Evolutionary conservation across 1,140 invertebrate genomes (phyloP), one percentile per base, ranked within the genome.

Genomic region (Nephotettix cincticeps): DNA sequence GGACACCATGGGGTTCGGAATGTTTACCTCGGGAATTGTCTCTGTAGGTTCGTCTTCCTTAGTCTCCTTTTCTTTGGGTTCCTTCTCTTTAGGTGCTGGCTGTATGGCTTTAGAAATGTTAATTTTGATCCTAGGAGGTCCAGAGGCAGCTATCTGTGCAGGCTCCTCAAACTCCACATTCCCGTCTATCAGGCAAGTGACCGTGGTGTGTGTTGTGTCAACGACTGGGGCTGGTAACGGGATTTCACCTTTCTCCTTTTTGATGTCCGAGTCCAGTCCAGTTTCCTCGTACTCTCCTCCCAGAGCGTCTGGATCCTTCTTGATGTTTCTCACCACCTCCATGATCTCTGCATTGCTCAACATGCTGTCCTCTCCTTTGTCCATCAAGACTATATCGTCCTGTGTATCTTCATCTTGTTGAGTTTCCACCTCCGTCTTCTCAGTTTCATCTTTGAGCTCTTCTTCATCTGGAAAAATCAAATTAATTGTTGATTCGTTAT

Each of bases 51-150:
- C 72, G 76, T 71, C 80, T 72, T 72, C 80, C 76, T 51, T 81
- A 56, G 21, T 11, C 1, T 32, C 73, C 74, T 73, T 80, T 73
- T 78, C 81, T 76, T 81, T 82, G n/a, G n/a, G n/a, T n/a, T n/a
- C n/a, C 47, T 74, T 23, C 68, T 80, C 78, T 68, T 79, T 77
- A 1, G 77, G 74, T 75, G 79, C 77, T 75, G 83, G 78, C 63
- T 82, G 80, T 27, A 88, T 77, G 19, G 88, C 83, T 79, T 91
- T 91, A 71, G 87, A 88, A 73, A 93, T 93, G 82, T 93, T 94
- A 78, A 94, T 92, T 76, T 91, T 90, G 71, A 94, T 93, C 76
- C 86, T 88, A 69, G 86, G 86, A 28, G 85, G 80, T 1, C 84
- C 73, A 11, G 85, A 80, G 29, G 84, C 78, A 17, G 83, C 78